Base-by-base conservation (phyloP, 2,888 invertebrate species). In the Drosophila nr. perissopoda region DNA sequence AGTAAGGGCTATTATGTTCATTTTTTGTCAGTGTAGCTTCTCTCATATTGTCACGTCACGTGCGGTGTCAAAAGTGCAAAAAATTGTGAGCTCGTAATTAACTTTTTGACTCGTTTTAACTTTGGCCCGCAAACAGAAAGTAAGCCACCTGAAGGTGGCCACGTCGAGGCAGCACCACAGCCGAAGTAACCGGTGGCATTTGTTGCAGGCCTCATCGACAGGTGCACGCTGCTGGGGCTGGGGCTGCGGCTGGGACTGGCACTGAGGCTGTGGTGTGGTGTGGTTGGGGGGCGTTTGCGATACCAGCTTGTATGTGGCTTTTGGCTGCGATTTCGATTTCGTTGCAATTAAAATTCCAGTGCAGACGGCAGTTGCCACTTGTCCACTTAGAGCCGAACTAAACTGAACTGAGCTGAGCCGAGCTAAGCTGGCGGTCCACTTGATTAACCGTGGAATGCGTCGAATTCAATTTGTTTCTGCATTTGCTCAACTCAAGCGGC, bases 61-160 rank as follows among this genome's bases (percentile, higher is more conserved):
- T 58, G 77, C 69, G 83, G 82, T 83, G 86, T 87, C 90, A 90
- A 81, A 79, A 81, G 86, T 88, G 88, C 90, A 90, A 59, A 71
- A 70, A 74, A 74, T 77, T 68, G 74, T 73, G 67, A 42, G 71
- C 68, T 79, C 40, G 79, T 86, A 90, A 90, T 87, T 87, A 87
- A 87, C 87, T 90, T 86, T 73, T 83, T 90, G 90, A 86, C 87
- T 87, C 66, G 86, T 70, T 80, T 88, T 82, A 80, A 80, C 89
- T 82, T 76, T 66, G 69, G 63, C 63, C 78, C 81, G 64, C 58
- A 78, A 79, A 76, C 74, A 36, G 74, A 75, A 75, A 79, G 78
- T 81, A 79, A 81, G 38, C 77, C 81, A 76, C 58, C 46, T 31
- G 38, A 11, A 33, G 46, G 31, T 13, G 46, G 34, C 40, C 53